Percentiles rank a stretch among this genome's conserved stretches.
phyloP scores from a whole-genome alignment of 2,888 invertebrate genomes.

The Lysandra bellargus region DNA sequence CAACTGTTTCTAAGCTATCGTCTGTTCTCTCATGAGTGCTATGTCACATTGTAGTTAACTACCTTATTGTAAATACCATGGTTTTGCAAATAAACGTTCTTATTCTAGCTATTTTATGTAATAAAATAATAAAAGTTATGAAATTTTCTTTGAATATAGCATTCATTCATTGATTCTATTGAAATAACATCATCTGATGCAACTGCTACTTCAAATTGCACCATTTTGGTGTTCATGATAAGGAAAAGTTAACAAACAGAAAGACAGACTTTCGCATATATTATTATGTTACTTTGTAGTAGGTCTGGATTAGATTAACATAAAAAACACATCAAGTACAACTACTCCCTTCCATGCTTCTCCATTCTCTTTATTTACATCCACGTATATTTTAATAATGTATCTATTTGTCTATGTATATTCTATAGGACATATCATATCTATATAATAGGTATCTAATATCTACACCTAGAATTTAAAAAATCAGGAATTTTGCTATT shows the following conservation, averaged over 20 bases:
- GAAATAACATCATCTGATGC: background rate
- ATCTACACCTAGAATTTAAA: background rate
- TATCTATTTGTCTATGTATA: background rate
- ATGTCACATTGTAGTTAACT: too few species aligned
- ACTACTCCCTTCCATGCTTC: conserved; percentile 11
- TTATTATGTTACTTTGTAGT: conserved; percentile 4
- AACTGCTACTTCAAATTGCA: background rate
- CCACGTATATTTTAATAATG: background rate
- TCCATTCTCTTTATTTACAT: conserved; percentile 27
- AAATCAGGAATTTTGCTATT: background rate
- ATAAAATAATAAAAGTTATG: too few species aligned
- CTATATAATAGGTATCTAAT: background rate
- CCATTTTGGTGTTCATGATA: background rate
- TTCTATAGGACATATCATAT: background rate
- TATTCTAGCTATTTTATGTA: background rate
- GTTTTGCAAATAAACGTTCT: too few species aligned
- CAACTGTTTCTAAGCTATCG: too few species aligned
- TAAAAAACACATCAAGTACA: conserved; percentile 27
- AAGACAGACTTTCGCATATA: background rate
- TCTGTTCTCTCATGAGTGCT: too few species aligned
- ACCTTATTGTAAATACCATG: too few species aligned
- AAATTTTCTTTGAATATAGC: background rate
- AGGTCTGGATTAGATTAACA: conserved; percentile 3
- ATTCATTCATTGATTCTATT: background rate
- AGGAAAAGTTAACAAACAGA: background rate